These are phyloP conservation scores for Verasper variegatus DNA, from an alignment of 2,113 vertebrate species.

Conservation along the genomic window DNA sequence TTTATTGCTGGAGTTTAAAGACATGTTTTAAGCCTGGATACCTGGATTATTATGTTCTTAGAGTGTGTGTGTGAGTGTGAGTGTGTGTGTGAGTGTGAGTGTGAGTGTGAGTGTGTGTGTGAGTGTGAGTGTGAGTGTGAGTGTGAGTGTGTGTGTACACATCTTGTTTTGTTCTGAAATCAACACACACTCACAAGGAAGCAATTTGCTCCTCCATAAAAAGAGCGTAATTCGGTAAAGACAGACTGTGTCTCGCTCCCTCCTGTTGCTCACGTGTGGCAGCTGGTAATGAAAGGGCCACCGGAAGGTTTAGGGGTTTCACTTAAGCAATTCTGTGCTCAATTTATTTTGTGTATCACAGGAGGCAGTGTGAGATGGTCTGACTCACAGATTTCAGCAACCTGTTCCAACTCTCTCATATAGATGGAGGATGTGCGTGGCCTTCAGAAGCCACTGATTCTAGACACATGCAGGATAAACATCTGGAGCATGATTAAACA, in stretches of 20 bases:
- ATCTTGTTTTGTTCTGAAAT: conserved; percentile 22
- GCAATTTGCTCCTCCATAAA: conserved; percentile 70
- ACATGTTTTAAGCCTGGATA: conserved; percentile 23
- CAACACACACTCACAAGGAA: conserved; percentile 46
- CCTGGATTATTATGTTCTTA: conserved; percentile 6
- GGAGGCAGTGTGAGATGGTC: conserved; percentile 40
- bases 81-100: neutral
- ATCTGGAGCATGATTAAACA: conserved; percentile 9
- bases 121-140: neutral
- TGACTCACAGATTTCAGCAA: conserved; percentile 37
- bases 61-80: neutral
- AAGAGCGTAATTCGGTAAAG: conserved; percentile 64
- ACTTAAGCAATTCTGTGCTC: conserved; percentile 67
- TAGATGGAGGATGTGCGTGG: conserved; percentile 29
- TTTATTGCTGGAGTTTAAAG: conserved; percentile 40
- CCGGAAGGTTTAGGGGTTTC: conserved; percentile 56
- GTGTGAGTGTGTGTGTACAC: neutral
- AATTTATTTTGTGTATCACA: conserved; percentile 62
- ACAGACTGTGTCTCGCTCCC: conserved; percentile 41
- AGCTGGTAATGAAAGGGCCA: conserved; percentile 58
- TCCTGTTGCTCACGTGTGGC: conserved; percentile 56
- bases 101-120: neutral
- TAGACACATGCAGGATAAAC: conserved; percentile 6
- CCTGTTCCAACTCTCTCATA: conserved; percentile 39
- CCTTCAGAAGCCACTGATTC: conserved; percentile 15